Evolutionary conservation across 2,797 vertebrate genomes (phyloP).

Genomic region (Melanotaenia pygmaea): DNA sequence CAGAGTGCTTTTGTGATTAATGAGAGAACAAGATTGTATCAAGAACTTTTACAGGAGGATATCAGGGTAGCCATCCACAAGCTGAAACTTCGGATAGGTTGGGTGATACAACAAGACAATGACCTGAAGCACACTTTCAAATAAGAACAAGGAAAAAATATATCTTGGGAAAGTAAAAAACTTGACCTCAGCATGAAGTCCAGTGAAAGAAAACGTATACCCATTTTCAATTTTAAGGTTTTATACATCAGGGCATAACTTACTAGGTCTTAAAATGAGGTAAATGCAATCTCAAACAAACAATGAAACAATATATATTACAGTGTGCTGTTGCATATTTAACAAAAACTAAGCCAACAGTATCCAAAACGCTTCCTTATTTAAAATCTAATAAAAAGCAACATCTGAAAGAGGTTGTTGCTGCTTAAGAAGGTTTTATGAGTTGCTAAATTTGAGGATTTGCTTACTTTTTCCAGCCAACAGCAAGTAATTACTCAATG

Average conservation of each 20-base stretch:
- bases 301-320: not conserved
- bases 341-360: not conserved
- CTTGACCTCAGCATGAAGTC: not conserved
- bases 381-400: not conserved
- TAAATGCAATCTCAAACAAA: not conserved
- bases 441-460: constrained; percentile 1
- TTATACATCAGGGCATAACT: not conserved
- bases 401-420: constrained; percentile 6
- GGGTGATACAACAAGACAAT: not conserved
- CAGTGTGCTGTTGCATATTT: not conserved
- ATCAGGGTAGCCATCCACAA: not conserved
- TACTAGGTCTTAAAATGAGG: not conserved
- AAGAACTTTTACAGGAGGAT: not conserved
- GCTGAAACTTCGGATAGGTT: not conserved
- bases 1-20: not conserved
- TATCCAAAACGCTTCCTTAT: not conserved
- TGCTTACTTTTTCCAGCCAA: not conserved
- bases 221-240: not conserved
- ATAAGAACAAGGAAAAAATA: not conserved
- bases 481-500: not conserved
- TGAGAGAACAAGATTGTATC: not conserved
- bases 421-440: not conserved
- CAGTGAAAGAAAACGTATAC: not conserved
- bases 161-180: not conserved
- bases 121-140: not conserved